phyloP scores from a whole-genome alignment of 1,140 invertebrate genomes.

The Grapholita molesta region DNA sequence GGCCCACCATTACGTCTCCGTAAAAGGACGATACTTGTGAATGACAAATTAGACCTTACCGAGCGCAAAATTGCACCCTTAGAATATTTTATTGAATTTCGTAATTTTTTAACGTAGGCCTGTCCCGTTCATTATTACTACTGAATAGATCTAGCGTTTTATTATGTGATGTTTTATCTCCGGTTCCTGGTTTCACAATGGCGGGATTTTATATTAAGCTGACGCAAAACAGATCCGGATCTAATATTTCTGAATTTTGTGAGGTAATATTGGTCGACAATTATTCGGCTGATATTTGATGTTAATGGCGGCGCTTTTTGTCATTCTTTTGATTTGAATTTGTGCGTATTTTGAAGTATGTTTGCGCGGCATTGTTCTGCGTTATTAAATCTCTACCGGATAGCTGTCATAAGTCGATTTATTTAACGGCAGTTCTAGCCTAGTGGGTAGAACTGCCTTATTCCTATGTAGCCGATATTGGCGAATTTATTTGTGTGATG shows the following conservation, averaged over 20 bases:
- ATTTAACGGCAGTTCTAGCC: too few relatives aligned
- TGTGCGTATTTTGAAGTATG: too few relatives aligned
- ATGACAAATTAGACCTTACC: conserved; percentile 57
- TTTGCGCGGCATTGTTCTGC: too few relatives aligned
- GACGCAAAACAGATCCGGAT: not conserved
- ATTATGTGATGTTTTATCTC: not conserved
- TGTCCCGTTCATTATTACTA: conserved; percentile 2
- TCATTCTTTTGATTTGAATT: too few relatives aligned
- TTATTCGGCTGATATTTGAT: not conserved
- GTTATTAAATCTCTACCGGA: too few relatives aligned
- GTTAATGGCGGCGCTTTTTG: too few relatives aligned
- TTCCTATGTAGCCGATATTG: too few relatives aligned
- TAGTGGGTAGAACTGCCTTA: too few relatives aligned
- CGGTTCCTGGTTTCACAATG: not conserved
- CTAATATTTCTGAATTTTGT: not conserved
- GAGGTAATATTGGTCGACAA: not conserved
- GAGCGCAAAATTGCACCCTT: conserved; percentile 44
- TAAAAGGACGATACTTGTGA: conserved; percentile 48
- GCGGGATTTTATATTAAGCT: not conserved
- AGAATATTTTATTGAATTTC: conserved; percentile 45
- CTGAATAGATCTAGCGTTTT: not conserved
- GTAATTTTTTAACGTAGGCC: conserved; percentile 28
- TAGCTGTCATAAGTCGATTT: too few relatives aligned
- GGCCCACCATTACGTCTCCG: conserved; percentile 10
- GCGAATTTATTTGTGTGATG: too few relatives aligned